Conservation (phyloP, 1,140 invertebrate species). For the Oscheius sp. region DNA sequence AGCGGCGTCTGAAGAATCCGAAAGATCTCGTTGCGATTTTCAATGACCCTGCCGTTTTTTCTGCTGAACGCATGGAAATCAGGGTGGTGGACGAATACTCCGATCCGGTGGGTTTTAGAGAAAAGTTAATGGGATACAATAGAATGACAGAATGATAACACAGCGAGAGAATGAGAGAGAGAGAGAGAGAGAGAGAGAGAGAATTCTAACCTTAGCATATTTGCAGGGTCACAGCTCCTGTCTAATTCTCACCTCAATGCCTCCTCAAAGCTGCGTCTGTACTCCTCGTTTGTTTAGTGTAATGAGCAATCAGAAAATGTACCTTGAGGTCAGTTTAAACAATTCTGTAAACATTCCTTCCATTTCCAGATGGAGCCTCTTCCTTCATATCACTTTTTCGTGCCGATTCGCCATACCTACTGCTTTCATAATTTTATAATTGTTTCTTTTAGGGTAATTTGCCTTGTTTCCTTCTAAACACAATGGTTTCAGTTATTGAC, state of each 20-base stretch:
- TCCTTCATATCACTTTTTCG: background rate
- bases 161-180: no score
- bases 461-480: background rate
- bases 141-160: no score
- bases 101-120: no score
- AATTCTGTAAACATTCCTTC: background rate
- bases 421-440: constrained; percentile 1
- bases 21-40: background rate
- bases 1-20: background rate
- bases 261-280: background rate
- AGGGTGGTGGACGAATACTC: background rate
- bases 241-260: background rate
- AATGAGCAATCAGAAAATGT: background rate
- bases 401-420: background rate
- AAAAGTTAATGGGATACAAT: no score
- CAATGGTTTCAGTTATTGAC: background rate
- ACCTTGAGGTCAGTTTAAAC: background rate
- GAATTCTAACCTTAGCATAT: background rate
- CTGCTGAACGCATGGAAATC: background rate
- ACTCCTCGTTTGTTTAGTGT: background rate
- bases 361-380: constrained; percentile 9
- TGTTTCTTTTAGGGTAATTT: background rate
- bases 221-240: background rate
- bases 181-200: no score
- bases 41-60: background rate